Evolutionary conservation across 2,113 vertebrate species (phyloP).

Genomic region (Amblyornis subalaris): DNA sequence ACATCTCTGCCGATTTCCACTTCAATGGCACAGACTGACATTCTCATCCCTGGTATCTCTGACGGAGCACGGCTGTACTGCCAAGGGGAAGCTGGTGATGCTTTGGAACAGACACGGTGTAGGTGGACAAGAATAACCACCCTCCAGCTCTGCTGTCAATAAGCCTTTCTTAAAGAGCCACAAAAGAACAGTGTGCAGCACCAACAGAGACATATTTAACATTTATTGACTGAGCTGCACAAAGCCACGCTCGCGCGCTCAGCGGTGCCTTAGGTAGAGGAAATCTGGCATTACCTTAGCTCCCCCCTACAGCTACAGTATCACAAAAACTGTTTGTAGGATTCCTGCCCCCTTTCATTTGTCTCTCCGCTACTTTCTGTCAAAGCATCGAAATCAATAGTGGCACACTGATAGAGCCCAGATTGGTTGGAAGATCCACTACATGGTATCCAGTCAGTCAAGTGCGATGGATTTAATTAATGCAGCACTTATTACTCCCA

Average conservation of each 20-base stretch:
- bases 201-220: background rate
- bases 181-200: background rate
- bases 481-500: conserved; percentile 30
- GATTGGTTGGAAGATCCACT: conserved; percentile 5
- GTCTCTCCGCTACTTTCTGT: background rate
- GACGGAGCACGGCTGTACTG: background rate
- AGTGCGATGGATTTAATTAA: conserved; percentile 57
- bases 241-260: background rate
- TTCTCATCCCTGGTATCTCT: background rate
- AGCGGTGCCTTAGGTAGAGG: background rate
- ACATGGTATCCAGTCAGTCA: conserved; percentile 1
- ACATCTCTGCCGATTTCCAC: background rate
- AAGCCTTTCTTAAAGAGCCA: background rate
- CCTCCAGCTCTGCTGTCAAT: background rate
- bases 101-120: background rate
- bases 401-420: background rate
- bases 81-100: background rate
- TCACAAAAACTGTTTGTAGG: background rate
- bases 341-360: background rate
- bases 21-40: background rate
- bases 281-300: background rate
- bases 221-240: background rate
- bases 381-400: conserved; percentile 43
- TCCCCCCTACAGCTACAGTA: background rate
- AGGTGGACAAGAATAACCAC: background rate